phyloP scores from a whole-genome alignment of 2,888 invertebrate genomes.

The Xestobium rufovillosum region DNA sequence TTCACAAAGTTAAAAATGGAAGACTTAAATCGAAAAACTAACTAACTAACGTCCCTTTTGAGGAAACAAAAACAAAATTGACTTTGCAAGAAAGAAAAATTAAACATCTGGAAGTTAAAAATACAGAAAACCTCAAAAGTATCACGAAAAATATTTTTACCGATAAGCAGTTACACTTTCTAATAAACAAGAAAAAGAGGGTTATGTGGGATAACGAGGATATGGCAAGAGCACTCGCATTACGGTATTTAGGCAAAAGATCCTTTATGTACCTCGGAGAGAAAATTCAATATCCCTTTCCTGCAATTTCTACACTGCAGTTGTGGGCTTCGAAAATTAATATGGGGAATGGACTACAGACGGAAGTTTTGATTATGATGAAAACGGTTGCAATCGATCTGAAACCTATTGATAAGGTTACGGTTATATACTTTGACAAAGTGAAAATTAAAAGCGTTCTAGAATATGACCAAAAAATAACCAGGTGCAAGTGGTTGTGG shows the following conservation, averaged over 20 bases:
- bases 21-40: too few relatives aligned
- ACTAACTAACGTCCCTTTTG: too few relatives aligned
- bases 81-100: too few relatives aligned
- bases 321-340: too few relatives aligned
- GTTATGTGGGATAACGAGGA: background rate
- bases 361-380: background rate
- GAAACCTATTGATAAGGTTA: background rate
- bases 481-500: slow-evolving; percentile 3
- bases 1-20: too few relatives aligned
- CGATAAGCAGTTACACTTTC: too few relatives aligned
- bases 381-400: background rate
- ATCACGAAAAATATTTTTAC: too few relatives aligned
- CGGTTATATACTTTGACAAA: background rate
- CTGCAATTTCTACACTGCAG: slow-evolving; percentile 3
- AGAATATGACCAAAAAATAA: background rate
- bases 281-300: background rate
- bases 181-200: background rate
- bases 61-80: too few relatives aligned
- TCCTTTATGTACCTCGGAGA: background rate
- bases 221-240: background rate
- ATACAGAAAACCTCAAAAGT: too few relatives aligned
- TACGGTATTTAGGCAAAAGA: background rate
- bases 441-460: slow-evolving; percentile 1
- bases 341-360: background rate
- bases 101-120: too few relatives aligned